Base-by-base conservation (phyloP, 1,140 invertebrate species). In the Drosophila sp. region DNA sequence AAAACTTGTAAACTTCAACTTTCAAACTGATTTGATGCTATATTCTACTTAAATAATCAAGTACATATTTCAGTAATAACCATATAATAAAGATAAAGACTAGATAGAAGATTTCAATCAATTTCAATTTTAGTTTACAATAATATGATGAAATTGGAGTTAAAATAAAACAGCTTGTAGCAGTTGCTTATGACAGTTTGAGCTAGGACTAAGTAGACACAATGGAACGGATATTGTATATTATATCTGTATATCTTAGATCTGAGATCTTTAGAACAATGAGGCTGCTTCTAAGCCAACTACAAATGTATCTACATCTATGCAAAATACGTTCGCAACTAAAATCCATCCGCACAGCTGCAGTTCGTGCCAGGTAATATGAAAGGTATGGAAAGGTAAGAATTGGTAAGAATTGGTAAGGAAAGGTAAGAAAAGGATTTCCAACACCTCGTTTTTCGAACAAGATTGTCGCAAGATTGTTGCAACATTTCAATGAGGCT, bases 401-500 rank as follows among this genome's bases (percentile, higher is more conserved):
- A 21, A 76, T n/a, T n/a, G n/a, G n/a, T n/a, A n/a, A 74, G 57
- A 13, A 62, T 56, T 67, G 51, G 45, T 13, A 8, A 54, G 38
- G 29, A 62, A 61, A 72, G 53, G 40, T 18, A 11, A 48, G 38
- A 21, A 76, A 76, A 65, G 80, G 76, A 83, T 84, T 76, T 70
- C 3, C 41, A 51, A 53, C 67, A 70, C 67, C 67, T 70, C 62
- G 21, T 63, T 32, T 51, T 6, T 7, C 9, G 76, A 36, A 11
- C 18, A 7, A 50, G 41, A 65, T 50, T 53, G 72, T 74, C 76
- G 71, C 79, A 78, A 67, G 59, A 82, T 80, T 80, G 46, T 61
- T 66, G 79, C 79, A 67, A 63, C 71, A 40, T 38, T 29, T 11
- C 3, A 51, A 14, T 13, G 46, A 14, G 14, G 18, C 62, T 82